These are phyloP conservation scores for Amphipyra tragopoginis DNA, from an alignment of 2,888 invertebrate species.

Conservation along the genomic window DNA sequence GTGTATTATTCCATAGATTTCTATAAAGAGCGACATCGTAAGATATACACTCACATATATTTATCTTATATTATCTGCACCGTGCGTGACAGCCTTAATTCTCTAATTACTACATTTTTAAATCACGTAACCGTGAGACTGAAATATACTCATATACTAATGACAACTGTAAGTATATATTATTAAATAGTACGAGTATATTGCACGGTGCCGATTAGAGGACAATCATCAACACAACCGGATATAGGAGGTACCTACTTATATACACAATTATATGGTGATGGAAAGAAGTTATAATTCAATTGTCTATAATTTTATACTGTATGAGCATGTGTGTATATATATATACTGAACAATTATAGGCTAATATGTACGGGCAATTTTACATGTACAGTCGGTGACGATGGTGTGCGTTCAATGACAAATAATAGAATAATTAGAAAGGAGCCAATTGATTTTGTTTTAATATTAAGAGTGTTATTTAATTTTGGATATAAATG, in stretches of 20 bases:
- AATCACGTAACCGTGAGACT: conserved; percentile 30
- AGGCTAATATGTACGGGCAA: conserved; percentile 18
- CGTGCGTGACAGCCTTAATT: no score
- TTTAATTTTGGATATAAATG: no score
- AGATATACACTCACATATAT: no score
- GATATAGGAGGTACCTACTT: conserved; percentile 23
- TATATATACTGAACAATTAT: conserved; percentile 38
- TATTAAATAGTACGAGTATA: conserved; percentile 31
- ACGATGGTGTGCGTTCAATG: conserved; percentile 2
- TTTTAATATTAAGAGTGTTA: no score
- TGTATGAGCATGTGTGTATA: conserved; percentile 17
- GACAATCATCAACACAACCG: conserved; percentile 33
- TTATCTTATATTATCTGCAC: no score
- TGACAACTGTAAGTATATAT: conserved; percentile 31
- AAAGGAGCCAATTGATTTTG: background rate
- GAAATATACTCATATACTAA: conserved; percentile 28
- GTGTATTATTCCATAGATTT: no score
- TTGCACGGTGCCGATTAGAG: conserved; percentile 36
- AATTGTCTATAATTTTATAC: conserved; percentile 60
- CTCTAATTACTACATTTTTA: background rate
- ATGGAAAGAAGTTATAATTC: conserved; percentile 63
- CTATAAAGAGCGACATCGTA: no score
- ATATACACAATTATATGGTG: conserved; percentile 51
- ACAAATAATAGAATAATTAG: background rate
- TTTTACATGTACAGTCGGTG: conserved; percentile 13